A percentile compares a stretch with the other conserved stretches of the same genome.
phyloP scores from a whole-genome alignment of 2,888 invertebrate genomes.

The Elysia crispata region DNA sequence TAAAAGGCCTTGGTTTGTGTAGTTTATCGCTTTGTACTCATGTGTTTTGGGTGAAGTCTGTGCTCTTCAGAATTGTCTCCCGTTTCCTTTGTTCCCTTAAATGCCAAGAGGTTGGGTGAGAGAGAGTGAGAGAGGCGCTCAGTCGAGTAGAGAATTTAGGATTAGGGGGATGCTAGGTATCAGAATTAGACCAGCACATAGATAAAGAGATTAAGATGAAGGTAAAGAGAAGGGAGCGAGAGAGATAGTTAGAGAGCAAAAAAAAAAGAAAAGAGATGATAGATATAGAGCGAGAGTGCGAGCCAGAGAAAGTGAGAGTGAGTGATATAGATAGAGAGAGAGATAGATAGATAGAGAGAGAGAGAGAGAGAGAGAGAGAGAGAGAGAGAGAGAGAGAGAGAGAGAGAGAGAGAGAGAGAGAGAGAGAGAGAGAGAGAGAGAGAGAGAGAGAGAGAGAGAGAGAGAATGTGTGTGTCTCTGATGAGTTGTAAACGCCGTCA shows the following conservation, averaged over 20 bases:
- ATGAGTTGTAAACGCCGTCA: no score
- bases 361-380: no score
- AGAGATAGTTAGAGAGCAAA: no score
- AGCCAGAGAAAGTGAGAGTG: conserved; percentile 6
- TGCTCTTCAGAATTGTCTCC: conserved; percentile 31
- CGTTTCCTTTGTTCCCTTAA: conserved; percentile 30
- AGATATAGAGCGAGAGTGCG: background rate
- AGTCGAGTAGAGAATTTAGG: background rate
- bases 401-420: background rate
- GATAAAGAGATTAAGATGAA: no score
- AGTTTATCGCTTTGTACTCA: conserved; percentile 28
- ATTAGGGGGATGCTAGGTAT: background rate
- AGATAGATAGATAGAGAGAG: no score
- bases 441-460: no score
- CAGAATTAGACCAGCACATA: background rate
- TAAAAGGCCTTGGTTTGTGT: no score
- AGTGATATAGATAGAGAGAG: background rate
- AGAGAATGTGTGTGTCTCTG: no score
- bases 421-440: no score
- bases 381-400: no score
- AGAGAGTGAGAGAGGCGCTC: background rate
- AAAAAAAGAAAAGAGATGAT: no score
- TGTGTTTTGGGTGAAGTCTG: conserved; percentile 39
- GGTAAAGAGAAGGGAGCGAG: no score
- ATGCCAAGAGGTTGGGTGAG: conserved; percentile 21